Percentiles rank a stretch among this genome's conserved stretches.
Evolutionary conservation across 2,113 vertebrate genomes (phyloP).

Genomic region (Daphoenositta chrysoptera): DNA sequence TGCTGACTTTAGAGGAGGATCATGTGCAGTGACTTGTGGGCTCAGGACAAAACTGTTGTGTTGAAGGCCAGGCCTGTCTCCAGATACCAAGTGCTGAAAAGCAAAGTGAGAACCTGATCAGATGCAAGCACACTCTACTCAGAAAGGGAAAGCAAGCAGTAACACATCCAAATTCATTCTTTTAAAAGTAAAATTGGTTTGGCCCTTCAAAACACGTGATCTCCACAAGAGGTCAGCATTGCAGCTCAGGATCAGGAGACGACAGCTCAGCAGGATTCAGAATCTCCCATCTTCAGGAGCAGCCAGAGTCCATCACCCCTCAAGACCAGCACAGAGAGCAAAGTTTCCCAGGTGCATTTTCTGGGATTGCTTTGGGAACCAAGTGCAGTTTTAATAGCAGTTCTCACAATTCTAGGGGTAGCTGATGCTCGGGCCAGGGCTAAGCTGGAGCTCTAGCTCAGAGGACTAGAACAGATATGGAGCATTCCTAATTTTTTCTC

Average conservation of each 20-base stretch:
- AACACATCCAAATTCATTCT: not conserved
- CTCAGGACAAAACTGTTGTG: conserved; percentile 44
- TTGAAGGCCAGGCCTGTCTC: conserved; percentile 58
- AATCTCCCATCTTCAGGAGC: rapidly evolving
- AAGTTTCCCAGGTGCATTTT: not conserved
- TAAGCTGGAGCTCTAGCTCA: not conserved
- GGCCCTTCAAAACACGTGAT: not conserved
- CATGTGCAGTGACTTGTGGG: conserved; percentile 1
- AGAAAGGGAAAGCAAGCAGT: not conserved
- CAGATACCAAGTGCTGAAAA: conserved; percentile 56
- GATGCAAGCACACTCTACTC: not conserved
- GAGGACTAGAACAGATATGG: rapidly evolving
- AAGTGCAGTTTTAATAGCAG: not conserved
- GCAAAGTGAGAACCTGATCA: not conserved
- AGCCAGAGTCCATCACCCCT: not conserved
- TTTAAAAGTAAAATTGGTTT: not conserved
- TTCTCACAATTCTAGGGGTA: not conserved
- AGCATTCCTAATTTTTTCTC: not conserved
- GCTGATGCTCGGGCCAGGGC: not conserved
- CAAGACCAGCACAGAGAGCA: not conserved
- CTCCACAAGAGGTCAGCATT: conserved; percentile 30
- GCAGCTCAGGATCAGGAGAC: not conserved
- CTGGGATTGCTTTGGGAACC: not conserved
- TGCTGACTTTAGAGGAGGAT: conserved; percentile 43
- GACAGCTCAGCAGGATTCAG: not conserved